phyloP scores from a whole-genome alignment of 2,113 vertebrate species.

The Ictidomys tridecemlineatus region DNA sequence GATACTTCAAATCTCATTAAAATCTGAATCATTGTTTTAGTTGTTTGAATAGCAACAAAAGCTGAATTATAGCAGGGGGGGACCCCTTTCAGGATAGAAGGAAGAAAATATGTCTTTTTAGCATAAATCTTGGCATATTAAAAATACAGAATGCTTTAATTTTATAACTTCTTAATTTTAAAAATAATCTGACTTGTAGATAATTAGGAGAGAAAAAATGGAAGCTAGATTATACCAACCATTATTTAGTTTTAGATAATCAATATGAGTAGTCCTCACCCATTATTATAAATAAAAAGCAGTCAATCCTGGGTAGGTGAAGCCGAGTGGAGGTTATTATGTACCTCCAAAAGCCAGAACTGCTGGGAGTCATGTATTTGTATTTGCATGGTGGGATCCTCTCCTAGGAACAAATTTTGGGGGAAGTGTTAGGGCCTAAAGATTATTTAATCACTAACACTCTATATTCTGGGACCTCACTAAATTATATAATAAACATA shows the following conservation, averaged over 20 bases:
- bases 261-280: too few species aligned
- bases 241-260: background rate
- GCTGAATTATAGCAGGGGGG: conserved; percentile 27
- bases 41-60: conserved; percentile 29
- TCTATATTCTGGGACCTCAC: background rate
- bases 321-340: background rate
- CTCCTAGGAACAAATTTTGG: background rate
- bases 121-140: conserved; percentile 6
- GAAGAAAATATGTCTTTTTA: conserved; percentile 8
- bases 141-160: conserved; percentile 30
- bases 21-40: conserved; percentile 23
- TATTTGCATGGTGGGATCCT: background rate
- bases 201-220: conserved; percentile 46
- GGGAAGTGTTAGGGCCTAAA: background rate
- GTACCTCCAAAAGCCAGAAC: background rate
- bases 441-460: background rate
- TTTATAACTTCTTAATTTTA: background rate
- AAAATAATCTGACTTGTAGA: conserved; percentile 9
- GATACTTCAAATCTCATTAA: background rate
- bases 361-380: background rate
- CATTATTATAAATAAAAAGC: background rate
- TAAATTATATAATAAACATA: conserved; percentile 11
- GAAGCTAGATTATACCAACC: background rate
- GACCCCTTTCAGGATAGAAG: background rate
- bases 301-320: background rate